A percentile compares a stretch with the other conserved stretches of the same genome.
Conservation (phyloP, 2,888 invertebrate species). For the Drosophila macrothrix region DNA sequence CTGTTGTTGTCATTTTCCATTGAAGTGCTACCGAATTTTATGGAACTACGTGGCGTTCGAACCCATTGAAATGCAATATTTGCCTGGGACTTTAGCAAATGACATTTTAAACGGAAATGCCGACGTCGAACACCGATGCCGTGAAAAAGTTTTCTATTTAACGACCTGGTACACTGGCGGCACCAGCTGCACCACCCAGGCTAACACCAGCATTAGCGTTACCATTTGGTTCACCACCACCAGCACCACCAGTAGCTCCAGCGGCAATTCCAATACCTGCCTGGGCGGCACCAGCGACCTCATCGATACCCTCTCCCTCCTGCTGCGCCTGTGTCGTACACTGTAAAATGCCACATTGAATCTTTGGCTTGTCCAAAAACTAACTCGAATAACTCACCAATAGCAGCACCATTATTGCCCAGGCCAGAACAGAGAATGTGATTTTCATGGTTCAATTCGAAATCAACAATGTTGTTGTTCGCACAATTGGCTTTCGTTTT, state of each 20-base stretch:
- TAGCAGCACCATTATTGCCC: constrained; percentile 22
- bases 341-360: constrained; percentile 11
- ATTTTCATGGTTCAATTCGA: constrained; percentile 32
- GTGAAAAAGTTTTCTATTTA: constrained; percentile 17
- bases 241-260: constrained; percentile 30
- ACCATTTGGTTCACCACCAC: constrained; percentile 11
- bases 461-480: neutral
- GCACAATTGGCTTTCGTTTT: constrained; percentile 10
- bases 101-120: constrained; percentile 35
- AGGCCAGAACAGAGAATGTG: constrained; percentile 8
- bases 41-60: neutral
- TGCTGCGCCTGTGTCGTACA: constrained; percentile 12
- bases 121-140: constrained; percentile 1
- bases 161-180: constrained; percentile 32
- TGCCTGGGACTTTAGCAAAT: constrained; percentile 18
- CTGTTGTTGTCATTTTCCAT: constrained; percentile 27
- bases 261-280: constrained; percentile 37
- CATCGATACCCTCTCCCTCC: neutral
- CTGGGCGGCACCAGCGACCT: constrained; percentile 41
- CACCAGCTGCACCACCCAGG: constrained; percentile 29
- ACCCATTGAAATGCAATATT: constrained; percentile 18
- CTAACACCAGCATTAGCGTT: constrained; percentile 20
- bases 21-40: constrained; percentile 44
- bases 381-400: constrained; percentile 24
- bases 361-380: neutral